phyloP scores from a whole-genome alignment of 2,113 vertebrate genomes.

The Lichenostomus cassidix region DNA sequence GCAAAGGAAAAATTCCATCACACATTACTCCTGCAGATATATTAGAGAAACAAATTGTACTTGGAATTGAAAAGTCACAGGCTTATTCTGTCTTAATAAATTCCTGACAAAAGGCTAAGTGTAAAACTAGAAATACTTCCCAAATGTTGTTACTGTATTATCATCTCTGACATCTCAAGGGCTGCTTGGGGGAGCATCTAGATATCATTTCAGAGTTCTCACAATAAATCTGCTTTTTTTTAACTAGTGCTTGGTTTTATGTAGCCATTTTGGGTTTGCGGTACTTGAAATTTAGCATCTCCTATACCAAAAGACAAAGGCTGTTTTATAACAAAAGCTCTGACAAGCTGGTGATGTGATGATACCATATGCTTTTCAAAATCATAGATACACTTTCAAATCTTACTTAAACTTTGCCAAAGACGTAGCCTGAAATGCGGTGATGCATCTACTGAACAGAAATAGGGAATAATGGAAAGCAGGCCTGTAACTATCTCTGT shows the following conservation, averaged over 20 bases:
- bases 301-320: constrained; percentile 8
- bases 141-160: constrained; percentile 91
- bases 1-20: constrained; percentile 94
- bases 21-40: constrained; percentile 88
- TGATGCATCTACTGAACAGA: not conserved
- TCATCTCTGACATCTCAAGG: constrained; percentile 89
- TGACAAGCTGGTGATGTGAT: not conserved
- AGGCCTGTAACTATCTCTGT: not conserved
- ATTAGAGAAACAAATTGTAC: constrained; percentile 99
- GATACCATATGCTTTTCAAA: not conserved
- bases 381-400: not conserved
- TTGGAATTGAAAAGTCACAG: constrained; percentile 99
- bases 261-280: constrained; percentile 48
- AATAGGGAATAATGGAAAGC: not conserved
- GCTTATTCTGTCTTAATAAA: constrained; percentile 99
- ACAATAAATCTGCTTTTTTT: constrained; percentile 50
- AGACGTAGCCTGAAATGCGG: not conserved
- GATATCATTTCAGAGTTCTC: constrained; percentile 56
- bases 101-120: constrained; percentile 95
- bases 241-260: constrained; percentile 33
- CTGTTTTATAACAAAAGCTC: not conserved
- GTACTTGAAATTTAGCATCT: constrained; percentile 14
- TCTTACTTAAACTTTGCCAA: not conserved
- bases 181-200: constrained; percentile 64
- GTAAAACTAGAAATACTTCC: constrained; percentile 86